Percentiles rank a stretch among this genome's conserved stretches.
phyloP scores from a whole-genome alignment of 2,888 invertebrate species.

The Pseudanteris insignis region DNA sequence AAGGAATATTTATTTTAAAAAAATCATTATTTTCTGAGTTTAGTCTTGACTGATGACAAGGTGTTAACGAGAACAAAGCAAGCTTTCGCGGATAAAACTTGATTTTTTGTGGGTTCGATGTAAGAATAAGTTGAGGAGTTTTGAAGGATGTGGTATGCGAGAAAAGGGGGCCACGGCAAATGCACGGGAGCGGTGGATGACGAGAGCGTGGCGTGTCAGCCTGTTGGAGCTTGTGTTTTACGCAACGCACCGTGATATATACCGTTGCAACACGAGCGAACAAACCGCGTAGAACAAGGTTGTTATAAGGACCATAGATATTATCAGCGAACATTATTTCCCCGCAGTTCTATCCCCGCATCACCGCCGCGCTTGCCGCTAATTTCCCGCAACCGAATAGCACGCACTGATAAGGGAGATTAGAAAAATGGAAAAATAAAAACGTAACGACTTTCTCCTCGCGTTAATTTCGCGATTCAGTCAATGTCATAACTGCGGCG shows the following conservation, averaged over 20 bases:
- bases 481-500: slow-evolving; percentile 10
- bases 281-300: slow-evolving; percentile 36
- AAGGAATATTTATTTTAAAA: no score
- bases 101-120: slow-evolving; percentile 29
- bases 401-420: slow-evolving; percentile 4
- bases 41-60: no score
- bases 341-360: slow-evolving; percentile 4
- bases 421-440: background rate
- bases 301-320: slow-evolving; percentile 27
- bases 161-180: slow-evolving; percentile 37
- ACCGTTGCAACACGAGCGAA: slow-evolving; percentile 42
- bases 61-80: no score
- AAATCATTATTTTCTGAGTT: no score
- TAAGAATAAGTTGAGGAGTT: slow-evolving; percentile 32
- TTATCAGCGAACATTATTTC: no score
- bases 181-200: slow-evolving; percentile 41
- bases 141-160: slow-evolving; percentile 42
- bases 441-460: slow-evolving; percentile 7
- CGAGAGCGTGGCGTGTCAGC: slow-evolving; percentile 39
- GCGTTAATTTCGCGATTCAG: slow-evolving; percentile 3
- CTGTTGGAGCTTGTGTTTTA: no score
- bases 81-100: no score
- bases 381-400: slow-evolving; percentile 6
- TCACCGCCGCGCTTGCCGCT: background rate
- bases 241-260: slow-evolving; percentile 39